phyloP scores from a whole-genome alignment of 1,140 invertebrate species.

The Achatina immaculata region DNA sequence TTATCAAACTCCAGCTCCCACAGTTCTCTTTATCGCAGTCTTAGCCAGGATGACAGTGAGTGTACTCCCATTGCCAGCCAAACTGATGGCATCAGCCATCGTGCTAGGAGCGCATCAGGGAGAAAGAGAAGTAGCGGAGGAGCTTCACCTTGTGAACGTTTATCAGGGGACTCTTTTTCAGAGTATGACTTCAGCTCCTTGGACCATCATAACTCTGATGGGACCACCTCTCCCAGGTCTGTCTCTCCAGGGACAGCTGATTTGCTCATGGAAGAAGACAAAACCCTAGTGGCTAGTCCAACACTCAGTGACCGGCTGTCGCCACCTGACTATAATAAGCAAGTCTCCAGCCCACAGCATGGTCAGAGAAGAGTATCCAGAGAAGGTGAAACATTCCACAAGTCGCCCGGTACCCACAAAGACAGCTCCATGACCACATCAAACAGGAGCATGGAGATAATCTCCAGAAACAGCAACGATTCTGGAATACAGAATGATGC shows the following conservation, averaged over 20 bases:
- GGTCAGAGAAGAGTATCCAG: background rate
- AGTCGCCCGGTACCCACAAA: background rate
- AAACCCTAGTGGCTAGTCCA: conserved; percentile 38
- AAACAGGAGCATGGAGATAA: conserved; percentile 48
- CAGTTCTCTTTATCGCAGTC: background rate
- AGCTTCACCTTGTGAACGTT: background rate
- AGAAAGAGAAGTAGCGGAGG: background rate
- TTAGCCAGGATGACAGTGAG: conserved; percentile 17
- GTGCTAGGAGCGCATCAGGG: conserved; percentile 17
- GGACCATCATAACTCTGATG: conserved; percentile 32
- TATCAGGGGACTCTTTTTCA: conserved; percentile 6
- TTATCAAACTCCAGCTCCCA: conserved; percentile 8
- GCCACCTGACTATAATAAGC: conserved; percentile 3
- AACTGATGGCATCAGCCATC: background rate
- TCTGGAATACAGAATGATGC: conserved; percentile 65
- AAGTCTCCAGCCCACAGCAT: background rate
- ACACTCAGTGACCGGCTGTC: conserved; percentile 30
- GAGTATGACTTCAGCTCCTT: conserved; percentile 34
- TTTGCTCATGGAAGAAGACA: conserved; percentile 37
- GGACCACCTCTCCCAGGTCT: conserved; percentile 37
- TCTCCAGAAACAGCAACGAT: conserved; percentile 66
- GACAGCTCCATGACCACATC: background rate
- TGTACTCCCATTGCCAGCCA: background rate
- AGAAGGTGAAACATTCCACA: background rate
- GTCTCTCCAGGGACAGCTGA: conserved; percentile 30